A percentile compares a stretch with the other conserved stretches of the same genome.
Conservation (phyloP, 2,113 vertebrate species). For the Corythornis madagascariensis region DNA sequence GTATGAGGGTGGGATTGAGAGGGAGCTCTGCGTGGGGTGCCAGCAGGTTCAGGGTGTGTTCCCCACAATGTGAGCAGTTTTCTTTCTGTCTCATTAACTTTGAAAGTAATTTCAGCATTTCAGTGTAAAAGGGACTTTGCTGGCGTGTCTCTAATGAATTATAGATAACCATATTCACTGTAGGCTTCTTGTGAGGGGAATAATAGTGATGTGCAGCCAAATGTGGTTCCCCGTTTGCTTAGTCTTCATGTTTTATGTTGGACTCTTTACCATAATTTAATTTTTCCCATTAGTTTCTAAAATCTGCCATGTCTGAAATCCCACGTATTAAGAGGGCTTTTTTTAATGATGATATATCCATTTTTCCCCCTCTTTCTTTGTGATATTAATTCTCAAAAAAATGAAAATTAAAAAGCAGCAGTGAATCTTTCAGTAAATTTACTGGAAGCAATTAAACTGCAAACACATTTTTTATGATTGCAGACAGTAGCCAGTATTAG, state of each 20-base stretch:
- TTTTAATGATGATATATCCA: slow-evolving; percentile 24
- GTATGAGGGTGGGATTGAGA: accelerated
- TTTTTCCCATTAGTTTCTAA: slow-evolving; percentile 63
- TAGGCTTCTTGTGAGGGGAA: background rate
- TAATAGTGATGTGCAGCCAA: background rate
- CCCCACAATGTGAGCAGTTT: background rate
- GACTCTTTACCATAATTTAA: slow-evolving; percentile 50
- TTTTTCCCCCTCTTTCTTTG: background rate
- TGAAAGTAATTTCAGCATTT: background rate
- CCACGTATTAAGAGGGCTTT: background rate
- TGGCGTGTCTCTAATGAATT: background rate
- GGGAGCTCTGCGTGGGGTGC: background rate
- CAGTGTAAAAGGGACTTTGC: background rate
- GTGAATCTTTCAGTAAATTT: slow-evolving; percentile 31
- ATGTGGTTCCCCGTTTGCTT: background rate
- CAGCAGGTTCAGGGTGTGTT: accelerated
- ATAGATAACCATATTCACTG: background rate
- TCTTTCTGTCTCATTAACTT: background rate
- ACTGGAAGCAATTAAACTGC: slow-evolving; percentile 43
- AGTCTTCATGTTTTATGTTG: background rate
- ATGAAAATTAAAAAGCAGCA: background rate
- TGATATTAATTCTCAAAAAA: slow-evolving; percentile 21
- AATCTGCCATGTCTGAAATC: slow-evolving; percentile 39
- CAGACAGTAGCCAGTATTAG: background rate
- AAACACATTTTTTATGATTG: background rate